Evolutionary conservation across 2,888 invertebrate species (phyloP).

Genomic region (Himalopsyche kuldschensis): DNA sequence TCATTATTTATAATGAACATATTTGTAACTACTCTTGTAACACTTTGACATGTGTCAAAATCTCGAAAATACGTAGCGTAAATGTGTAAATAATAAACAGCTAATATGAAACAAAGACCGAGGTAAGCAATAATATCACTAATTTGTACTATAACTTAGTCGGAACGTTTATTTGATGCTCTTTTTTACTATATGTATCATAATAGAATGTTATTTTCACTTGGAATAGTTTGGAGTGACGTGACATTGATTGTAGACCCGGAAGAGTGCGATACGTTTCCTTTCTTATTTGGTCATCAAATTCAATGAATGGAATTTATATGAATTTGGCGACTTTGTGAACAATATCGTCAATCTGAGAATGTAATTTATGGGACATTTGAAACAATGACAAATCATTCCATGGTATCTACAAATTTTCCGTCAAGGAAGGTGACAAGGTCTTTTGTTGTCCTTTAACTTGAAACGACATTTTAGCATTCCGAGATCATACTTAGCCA

Average conservation of each 20-base stretch:
- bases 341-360: not conserved
- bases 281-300: not conserved
- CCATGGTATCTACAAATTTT: not conserved
- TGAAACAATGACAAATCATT: not conserved
- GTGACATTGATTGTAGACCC: not conserved
- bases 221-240: not conserved
- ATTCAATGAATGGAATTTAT: not conserved
- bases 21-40: not conserved
- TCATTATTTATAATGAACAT: not conserved
- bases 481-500: too few relatives aligned
- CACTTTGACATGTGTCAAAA: conserved; percentile 25
- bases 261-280: not conserved
- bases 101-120: conserved; percentile 38
- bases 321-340: not conserved
- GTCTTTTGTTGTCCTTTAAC: not conserved
- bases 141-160: too few relatives aligned
- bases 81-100: conserved; percentile 19
- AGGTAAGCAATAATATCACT: conserved; percentile 35
- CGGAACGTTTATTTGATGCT: too few relatives aligned
- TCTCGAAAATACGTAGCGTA: conserved; percentile 27
- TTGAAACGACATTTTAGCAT: too few relatives aligned
- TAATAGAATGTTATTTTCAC: not conserved
- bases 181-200: too few relatives aligned
- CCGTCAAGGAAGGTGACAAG: not conserved
- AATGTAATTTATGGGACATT: not conserved